Evolutionary conservation across 2,888 invertebrate genomes (phyloP).

Genomic region (Polymixis flavicincta): DNA sequence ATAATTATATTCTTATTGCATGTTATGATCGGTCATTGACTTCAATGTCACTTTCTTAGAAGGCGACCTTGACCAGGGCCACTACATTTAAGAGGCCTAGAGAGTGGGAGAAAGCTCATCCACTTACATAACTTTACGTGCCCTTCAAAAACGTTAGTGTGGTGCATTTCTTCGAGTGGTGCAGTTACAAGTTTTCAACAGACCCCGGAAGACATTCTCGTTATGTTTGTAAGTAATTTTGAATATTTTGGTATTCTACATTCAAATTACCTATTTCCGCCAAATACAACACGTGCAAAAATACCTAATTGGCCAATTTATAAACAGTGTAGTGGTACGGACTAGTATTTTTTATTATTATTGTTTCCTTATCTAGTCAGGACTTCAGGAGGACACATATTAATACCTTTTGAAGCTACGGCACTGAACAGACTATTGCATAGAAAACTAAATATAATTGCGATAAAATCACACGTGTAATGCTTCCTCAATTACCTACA

Average conservation of each 20-base stretch:
- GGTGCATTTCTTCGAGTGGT: conserved; percentile 53
- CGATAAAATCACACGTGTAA: conserved; percentile 3
- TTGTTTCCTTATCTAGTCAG: neutral
- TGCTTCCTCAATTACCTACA: conserved; percentile 33
- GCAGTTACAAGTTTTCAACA: conserved; percentile 27
- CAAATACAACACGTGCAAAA: neutral
- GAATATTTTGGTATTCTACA: conserved; percentile 11
- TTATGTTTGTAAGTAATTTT: conserved; percentile 55
- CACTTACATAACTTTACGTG: conserved; percentile 58
- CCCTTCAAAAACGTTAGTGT: conserved; percentile 56
- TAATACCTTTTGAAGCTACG: neutral
- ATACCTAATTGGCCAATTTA: neutral
- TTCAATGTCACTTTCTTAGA: conserved; percentile 49
- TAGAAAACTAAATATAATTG: conserved; percentile 4
- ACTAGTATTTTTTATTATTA: neutral
- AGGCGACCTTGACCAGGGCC: conserved; percentile 62
- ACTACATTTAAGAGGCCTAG: conserved; percentile 39
- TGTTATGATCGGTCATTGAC: conserved; percentile 61
- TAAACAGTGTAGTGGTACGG: neutral
- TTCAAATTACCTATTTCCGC: conserved; percentile 1
- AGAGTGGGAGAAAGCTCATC: conserved; percentile 70
- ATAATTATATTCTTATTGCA: conserved; percentile 17
- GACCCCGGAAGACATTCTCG: conserved; percentile 14
- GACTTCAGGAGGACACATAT: no score
- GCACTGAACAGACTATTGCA: neutral